Evolutionary conservation across 1,140 invertebrate species (phyloP), one percentile per base, ranked within the genome.

Genomic region (Plectrocnemia conspersa): DNA sequence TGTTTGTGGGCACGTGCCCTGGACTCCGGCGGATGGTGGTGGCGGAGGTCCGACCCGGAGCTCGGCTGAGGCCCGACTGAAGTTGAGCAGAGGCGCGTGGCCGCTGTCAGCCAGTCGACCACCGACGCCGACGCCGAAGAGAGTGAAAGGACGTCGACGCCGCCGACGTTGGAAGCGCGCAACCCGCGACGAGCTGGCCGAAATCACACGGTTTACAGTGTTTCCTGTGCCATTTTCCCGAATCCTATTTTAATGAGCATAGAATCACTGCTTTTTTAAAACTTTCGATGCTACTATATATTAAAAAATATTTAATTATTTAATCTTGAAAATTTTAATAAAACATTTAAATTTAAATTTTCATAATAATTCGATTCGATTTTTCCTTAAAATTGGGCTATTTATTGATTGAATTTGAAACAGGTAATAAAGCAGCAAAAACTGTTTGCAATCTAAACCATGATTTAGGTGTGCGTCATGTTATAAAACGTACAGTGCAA

Each of bases 61-160:
- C 10, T 18, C 25, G 46, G 46, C 29, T 49, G 13, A 25, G 46
- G 46, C 46, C 46, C 46, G 46, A 49, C 46, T 49, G 27, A 35
- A n/a, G 16, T 13, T 35, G 2, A 3, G 40, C 7, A n/a, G 27
- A 49, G 46, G 32, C 46, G 25, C 46, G 46, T 35, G 46, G 9
- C n/a, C 24, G 44, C 44, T 46, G 44, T 46, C 44, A 46, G 27
- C 44, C 44, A 24, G 10, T 24, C 27, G 44, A 46, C n/a, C 44
- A 23, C 7, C 44, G 3, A 11, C 19, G 19, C 18, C n/a, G 40
- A 42, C 13, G 40, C n/a, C 23, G n/a, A 11, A n/a, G 18, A 3
- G n/a, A n/a, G n/a, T n/a, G 40, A n/a, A n/a, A 21, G 13, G 7
- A 21, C 40, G n/a, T 42, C 40, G 18, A 13, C 3, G 18, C 10